A percentile compares a stretch with the other conserved stretches of the same genome.
Conservation (phyloP, 1,140 invertebrate species). For the Gonioctena quinquepunctata region DNA sequence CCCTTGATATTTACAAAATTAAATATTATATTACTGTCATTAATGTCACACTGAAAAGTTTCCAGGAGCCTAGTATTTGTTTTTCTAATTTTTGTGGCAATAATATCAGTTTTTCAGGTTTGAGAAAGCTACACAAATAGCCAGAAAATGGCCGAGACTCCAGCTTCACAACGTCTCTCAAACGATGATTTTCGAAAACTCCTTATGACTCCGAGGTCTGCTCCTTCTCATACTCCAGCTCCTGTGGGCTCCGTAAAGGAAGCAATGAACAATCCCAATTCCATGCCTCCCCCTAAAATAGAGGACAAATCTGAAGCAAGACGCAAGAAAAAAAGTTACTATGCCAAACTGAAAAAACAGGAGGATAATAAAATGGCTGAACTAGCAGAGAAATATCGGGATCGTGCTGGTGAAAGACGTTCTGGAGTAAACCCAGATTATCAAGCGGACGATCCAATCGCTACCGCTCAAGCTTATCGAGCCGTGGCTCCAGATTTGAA, state of each 20-base stretch:
- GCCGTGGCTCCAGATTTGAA: constrained; percentile 95
- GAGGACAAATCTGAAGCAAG: constrained; percentile 68
- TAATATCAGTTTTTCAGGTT: neutral
- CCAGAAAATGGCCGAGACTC: constrained; percentile 43
- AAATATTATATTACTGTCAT: too few species aligned
- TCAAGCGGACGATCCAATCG: constrained; percentile 81
- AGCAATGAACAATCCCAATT: constrained; percentile 62
- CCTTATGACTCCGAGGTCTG: constrained; percentile 88
- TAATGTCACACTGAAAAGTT: too few species aligned
- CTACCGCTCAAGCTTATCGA: constrained; percentile 87
- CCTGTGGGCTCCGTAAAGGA: constrained; percentile 61
- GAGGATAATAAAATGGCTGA: constrained; percentile 96
- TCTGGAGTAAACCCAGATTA: constrained; percentile 85
- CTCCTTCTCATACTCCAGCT: constrained; percentile 62
- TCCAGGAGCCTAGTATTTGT: too few species aligned
- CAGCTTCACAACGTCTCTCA: constrained; percentile 75
- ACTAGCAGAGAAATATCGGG: constrained; percentile 92
- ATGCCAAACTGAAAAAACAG: constrained; percentile 92
- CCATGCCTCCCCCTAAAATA: constrained; percentile 45
- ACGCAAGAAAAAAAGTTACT: constrained; percentile 88
- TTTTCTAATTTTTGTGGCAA: too few species aligned
- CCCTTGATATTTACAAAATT: too few species aligned
- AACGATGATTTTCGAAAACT: constrained; percentile 97
- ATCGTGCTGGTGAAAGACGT: constrained; percentile 89
- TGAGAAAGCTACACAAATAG: neutral